A percentile compares a stretch with the other conserved stretches of the same genome.
phyloP scores from a whole-genome alignment of 2,113 vertebrate genomes.

The Pitta sordida region DNA sequence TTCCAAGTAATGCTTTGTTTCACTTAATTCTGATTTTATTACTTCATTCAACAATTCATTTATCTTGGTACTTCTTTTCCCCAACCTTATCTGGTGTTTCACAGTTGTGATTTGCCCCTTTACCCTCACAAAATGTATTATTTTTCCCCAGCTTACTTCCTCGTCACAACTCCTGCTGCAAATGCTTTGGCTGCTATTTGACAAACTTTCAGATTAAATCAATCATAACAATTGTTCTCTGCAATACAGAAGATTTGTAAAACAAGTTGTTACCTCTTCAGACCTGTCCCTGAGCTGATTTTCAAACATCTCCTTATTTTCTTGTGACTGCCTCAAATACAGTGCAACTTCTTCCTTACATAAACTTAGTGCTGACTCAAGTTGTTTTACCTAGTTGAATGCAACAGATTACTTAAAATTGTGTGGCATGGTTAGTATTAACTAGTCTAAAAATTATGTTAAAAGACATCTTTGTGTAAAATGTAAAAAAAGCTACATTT shows the following conservation, averaged over 20 bases:
- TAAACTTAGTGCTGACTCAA: slow-evolving; percentile 78
- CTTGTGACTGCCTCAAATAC: slow-evolving; percentile 80
- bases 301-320: slow-evolving; percentile 78
- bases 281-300: slow-evolving; percentile 79
- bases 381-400: slow-evolving; percentile 76
- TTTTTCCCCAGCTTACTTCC: not conserved
- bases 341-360: slow-evolving; percentile 82
- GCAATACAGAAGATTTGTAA: not conserved
- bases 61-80: not conserved
- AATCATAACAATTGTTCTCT: not conserved
- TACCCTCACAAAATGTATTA: not conserved
- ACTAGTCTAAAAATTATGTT: not conserved
- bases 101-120: not conserved
- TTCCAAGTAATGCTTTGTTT: not conserved
- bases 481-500: not conserved
- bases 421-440: not conserved
- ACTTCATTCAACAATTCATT: not conserved
- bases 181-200: not conserved
- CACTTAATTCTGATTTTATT: not conserved
- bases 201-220: not conserved
- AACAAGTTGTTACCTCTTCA: slow-evolving; percentile 77
- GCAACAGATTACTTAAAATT: not conserved
- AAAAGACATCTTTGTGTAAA: not conserved
- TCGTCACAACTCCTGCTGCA: not conserved
- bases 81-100: not conserved